Conservation (phyloP, 2,797 vertebrate genomes). For the Enteromius argenteus region DNA sequence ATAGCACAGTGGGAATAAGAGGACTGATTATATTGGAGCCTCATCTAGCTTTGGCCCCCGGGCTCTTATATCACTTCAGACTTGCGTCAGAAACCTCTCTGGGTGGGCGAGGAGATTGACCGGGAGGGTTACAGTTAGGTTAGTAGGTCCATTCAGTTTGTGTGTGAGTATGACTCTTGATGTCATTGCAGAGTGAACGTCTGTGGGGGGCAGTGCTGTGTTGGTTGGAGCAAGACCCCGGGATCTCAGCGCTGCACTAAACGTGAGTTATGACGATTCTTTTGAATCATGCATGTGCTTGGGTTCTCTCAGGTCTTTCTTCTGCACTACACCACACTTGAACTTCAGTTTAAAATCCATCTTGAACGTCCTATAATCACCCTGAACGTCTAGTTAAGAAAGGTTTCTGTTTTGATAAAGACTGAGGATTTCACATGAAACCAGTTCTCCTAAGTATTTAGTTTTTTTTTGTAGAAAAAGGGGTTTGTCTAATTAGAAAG, state of each 20-base stretch:
- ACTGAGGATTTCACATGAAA: neutral
- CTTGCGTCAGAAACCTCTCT: constrained; percentile 42
- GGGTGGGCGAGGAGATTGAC: constrained; percentile 45
- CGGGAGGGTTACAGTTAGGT: constrained; percentile 52
- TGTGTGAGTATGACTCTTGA: constrained; percentile 49
- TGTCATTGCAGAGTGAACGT: constrained; percentile 89
- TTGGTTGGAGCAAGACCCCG: constrained; percentile 91
- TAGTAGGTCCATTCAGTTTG: constrained; percentile 37
- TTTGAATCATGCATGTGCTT: constrained; percentile 7
- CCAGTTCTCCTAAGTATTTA: neutral
- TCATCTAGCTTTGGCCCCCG: constrained; percentile 39
- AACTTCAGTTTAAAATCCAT: constrained; percentile 2
- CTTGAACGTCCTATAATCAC: neutral
- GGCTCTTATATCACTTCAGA: constrained; percentile 46
- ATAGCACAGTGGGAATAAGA: constrained; percentile 37
- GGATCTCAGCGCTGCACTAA: constrained; percentile 96
- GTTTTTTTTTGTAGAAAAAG: neutral
- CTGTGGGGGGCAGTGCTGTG: constrained; percentile 96
- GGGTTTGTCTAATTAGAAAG: neutral
- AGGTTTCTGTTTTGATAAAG: neutral
- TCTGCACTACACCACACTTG: neutral
- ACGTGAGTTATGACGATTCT: constrained; percentile 82
- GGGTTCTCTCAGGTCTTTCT: constrained; percentile 10
- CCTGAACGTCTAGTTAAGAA: neutral
- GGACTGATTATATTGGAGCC: constrained; percentile 49